A percentile compares a stretch with the other conserved stretches of the same genome.
These are phyloP conservation scores for Saccopteryx bilineata DNA, from an alignment of 2,113 vertebrate genomes.

Conservation along the genomic window DNA sequence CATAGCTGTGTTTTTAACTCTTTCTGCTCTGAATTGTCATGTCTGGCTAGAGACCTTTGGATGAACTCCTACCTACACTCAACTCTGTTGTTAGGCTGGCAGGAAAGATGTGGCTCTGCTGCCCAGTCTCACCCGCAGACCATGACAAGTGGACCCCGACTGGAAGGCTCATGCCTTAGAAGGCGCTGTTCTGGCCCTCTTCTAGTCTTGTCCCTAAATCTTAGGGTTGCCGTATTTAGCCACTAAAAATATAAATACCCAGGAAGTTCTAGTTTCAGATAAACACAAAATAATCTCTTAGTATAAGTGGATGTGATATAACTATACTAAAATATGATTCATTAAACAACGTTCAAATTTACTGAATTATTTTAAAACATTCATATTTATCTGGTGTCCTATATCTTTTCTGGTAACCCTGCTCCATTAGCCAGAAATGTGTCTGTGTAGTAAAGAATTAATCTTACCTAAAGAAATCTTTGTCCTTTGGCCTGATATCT, in stretches of 20 bases:
- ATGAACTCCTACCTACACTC: background rate
- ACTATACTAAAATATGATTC: background rate
- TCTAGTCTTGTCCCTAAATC: background rate
- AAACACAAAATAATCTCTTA: background rate
- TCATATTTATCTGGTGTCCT: slow-evolving; percentile 25
- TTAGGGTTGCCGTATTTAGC: background rate
- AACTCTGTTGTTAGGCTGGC: background rate
- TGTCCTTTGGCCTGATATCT: background rate
- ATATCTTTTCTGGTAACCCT: background rate
- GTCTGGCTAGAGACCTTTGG: background rate
- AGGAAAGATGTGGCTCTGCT: background rate
- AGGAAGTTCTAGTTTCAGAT: slow-evolving; percentile 32
- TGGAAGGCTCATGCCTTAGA: background rate
- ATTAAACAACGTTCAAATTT: slow-evolving; percentile 48
- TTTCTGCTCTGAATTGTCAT: background rate
- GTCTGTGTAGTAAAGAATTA: background rate
- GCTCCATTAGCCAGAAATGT: background rate
- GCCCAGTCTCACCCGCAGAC: background rate
- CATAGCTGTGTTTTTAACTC: background rate
- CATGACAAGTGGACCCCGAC: background rate
- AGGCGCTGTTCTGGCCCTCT: background rate
- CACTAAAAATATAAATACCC: background rate
- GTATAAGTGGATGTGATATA: background rate
- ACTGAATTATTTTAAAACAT: background rate
- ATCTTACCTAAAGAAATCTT: background rate